These are phyloP conservation scores for Branchinecta sandiegonensis DNA, from an alignment of 2,888 invertebrate species.

Conservation along the genomic window DNA sequence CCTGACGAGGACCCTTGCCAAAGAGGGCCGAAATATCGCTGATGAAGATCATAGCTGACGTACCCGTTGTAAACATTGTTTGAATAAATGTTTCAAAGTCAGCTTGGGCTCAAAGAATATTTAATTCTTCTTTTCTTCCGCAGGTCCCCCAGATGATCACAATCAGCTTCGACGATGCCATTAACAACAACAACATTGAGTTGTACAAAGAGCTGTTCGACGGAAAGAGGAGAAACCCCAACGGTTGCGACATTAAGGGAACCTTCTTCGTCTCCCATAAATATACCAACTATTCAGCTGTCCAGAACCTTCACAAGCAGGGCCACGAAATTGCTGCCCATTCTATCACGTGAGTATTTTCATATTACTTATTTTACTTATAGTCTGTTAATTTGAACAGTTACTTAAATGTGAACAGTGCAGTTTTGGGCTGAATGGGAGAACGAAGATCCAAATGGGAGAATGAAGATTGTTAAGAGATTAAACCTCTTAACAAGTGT, in stretches of 20 bases:
- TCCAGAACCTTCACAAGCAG: conserved; percentile 74
- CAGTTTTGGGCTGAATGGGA: too few relatives aligned
- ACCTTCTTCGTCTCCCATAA: conserved; percentile 87
- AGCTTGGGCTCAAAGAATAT: too few relatives aligned
- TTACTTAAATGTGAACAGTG: too few relatives aligned
- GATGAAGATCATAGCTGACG: too few relatives aligned
- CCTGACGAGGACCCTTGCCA: too few relatives aligned
- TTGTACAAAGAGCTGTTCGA: conserved; percentile 84
- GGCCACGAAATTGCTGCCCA: conserved; percentile 88
- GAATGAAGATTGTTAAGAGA: too few relatives aligned
- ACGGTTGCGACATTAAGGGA: conserved; percentile 81
- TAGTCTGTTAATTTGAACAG: too few relatives aligned
- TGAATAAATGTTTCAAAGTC: too few relatives aligned
- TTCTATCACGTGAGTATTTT: conserved; percentile 66
- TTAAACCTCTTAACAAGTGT: too few relatives aligned
- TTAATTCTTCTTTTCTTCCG: conserved; percentile 19
- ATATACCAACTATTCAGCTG: conserved; percentile 83
- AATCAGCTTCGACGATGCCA: conserved; percentile 84
- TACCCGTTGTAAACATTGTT: too few relatives aligned
- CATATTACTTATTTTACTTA: neutral
- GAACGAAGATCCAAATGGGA: too few relatives aligned
- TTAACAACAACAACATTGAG: conserved; percentile 88
- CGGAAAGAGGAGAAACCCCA: conserved; percentile 74
- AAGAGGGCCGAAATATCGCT: too few relatives aligned
- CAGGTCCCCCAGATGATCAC: conserved; percentile 81